Evolutionary conservation across 2,888 invertebrate genomes (phyloP).

Genomic region (Tenthredo mesomela): DNA sequence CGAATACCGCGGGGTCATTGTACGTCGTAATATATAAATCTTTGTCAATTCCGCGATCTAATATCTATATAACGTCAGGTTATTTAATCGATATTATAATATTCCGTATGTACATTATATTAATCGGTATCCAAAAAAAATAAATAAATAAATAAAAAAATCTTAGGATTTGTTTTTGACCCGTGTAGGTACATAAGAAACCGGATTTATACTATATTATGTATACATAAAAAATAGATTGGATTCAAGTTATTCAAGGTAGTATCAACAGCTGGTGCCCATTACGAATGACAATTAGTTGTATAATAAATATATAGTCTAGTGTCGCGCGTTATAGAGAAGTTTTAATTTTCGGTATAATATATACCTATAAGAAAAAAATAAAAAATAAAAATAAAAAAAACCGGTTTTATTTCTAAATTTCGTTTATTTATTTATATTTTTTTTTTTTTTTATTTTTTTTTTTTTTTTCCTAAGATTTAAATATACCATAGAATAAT

Average conservation of each 20-base stretch:
- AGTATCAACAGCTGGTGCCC: neutral
- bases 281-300: constrained; percentile 1
- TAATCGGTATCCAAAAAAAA: neutral
- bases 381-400: no score
- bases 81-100: neutral
- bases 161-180: neutral
- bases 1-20: neutral
- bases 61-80: neutral
- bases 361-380: no score
- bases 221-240: constrained; percentile 14
- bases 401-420: constrained; percentile 4
- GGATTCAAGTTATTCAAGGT: constrained; percentile 32
- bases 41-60: neutral
- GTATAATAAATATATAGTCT: neutral
- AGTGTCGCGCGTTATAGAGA: neutral
- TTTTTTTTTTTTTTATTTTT: neutral
- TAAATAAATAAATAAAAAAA: neutral
- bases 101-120: neutral
- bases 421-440: neutral
- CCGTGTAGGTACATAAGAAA: neutral
- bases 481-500: neutral
- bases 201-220: neutral
- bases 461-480: neutral
- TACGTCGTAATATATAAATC: neutral
- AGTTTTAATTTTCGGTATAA: neutral